These are phyloP conservation scores for Takifugu rubripes DNA, from an alignment of 2,797 vertebrate species.

Conservation along the genomic window DNA sequence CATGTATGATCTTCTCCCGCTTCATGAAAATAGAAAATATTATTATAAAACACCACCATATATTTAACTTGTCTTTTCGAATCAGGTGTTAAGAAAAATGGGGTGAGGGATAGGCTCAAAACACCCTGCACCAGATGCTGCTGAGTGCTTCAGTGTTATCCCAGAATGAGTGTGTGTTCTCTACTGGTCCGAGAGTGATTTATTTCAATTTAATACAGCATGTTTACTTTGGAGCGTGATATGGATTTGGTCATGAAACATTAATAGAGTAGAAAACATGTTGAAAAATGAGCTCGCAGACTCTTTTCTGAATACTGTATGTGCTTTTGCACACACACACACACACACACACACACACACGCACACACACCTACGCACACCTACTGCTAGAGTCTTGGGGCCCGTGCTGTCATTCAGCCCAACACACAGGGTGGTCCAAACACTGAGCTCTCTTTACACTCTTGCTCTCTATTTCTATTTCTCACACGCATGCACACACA, in stretches of 20 bases:
- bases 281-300: conserved; percentile 69
- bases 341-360: conserved; percentile 14
- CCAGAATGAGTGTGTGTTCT: conserved; percentile 34
- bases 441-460: conserved; percentile 75
- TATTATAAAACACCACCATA: conserved; percentile 25
- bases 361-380: conserved; percentile 27
- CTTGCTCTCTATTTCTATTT: conserved; percentile 1
- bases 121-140: conserved; percentile 43
- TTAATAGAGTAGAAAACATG: conserved; percentile 74
- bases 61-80: conserved; percentile 33
- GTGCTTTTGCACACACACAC: conserved; percentile 33
- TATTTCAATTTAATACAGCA: conserved; percentile 64
- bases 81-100: conserved; percentile 31
- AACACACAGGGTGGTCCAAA: conserved; percentile 76
- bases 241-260: conserved; percentile 73
- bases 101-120: conserved; percentile 17
- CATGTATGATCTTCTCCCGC: conserved; percentile 25
- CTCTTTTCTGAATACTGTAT: conserved; percentile 51
- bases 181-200: conserved; percentile 58
- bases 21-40: conserved; percentile 27
- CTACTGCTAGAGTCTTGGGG: conserved; percentile 57
- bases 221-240: conserved; percentile 70
- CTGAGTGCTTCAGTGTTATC: conserved; percentile 41
- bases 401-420: conserved; percentile 73
- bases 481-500: conserved; percentile 6